phyloP scores from a whole-genome alignment of 2,888 invertebrate species.

The Labia minor region DNA sequence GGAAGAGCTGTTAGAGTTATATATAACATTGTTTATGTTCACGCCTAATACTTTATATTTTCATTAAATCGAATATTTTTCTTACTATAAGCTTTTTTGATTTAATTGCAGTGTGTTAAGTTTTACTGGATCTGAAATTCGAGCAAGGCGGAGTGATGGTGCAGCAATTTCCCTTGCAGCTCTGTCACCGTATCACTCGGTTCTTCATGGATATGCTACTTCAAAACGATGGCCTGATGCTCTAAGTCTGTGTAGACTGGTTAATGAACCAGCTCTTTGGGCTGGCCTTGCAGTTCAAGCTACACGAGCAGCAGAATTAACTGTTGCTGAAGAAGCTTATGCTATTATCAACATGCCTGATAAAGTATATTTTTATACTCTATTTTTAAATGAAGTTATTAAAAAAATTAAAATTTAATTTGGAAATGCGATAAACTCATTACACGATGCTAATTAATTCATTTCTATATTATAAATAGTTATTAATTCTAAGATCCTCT shows the following conservation, averaged over 20 bases:
- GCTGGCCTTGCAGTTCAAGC: constrained; percentile 87
- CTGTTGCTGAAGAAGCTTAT: constrained; percentile 90
- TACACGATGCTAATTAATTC: too few relatives aligned
- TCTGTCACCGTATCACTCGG: constrained; percentile 36
- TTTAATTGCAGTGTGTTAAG: constrained; percentile 52
- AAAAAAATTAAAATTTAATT: constrained; percentile 2
- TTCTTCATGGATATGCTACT: constrained; percentile 57
- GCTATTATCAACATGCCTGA: constrained; percentile 78
- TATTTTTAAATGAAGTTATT: constrained; percentile 70
- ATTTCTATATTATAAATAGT: too few relatives aligned
- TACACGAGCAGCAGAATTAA: constrained; percentile 71
- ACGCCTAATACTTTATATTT: too few relatives aligned
- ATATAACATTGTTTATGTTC: too few relatives aligned
- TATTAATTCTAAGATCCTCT: too few relatives aligned
- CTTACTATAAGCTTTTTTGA: background rate
- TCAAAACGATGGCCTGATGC: constrained; percentile 76
- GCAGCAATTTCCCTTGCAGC: constrained; percentile 54
- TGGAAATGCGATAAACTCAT: background rate
- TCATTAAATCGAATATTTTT: background rate
- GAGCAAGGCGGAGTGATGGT: constrained; percentile 79
- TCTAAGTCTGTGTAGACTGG: constrained; percentile 61
- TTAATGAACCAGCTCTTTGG: constrained; percentile 60
- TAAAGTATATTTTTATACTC: constrained; percentile 75
- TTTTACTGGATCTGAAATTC: constrained; percentile 74
- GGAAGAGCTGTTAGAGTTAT: too few relatives aligned